A percentile compares a stretch with the other conserved stretches of the same genome.
Evolutionary conservation across 2,797 vertebrate species (phyloP).

Genomic region (Moxostoma hubbsi): DNA sequence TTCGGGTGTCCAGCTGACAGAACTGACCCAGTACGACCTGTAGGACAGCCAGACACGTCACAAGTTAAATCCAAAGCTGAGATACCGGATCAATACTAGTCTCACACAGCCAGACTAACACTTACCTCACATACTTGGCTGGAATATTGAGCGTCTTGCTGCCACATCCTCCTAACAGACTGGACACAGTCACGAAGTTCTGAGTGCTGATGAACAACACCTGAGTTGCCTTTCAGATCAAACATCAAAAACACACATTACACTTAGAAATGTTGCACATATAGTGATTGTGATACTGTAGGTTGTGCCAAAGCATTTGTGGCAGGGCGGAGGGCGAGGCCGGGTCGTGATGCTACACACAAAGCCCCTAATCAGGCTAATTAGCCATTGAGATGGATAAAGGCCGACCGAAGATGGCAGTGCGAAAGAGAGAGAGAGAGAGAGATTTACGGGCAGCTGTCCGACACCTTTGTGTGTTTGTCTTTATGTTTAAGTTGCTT

Average conservation of each 20-base stretch:
- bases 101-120: not conserved
- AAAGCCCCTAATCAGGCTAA: too few species aligned
- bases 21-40: slow-evolving; percentile 95
- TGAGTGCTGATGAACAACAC: slow-evolving; percentile 88
- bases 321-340: too few species aligned
- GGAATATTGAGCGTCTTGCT: slow-evolving; percentile 80
- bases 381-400: too few species aligned
- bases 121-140: slow-evolving; percentile 85
- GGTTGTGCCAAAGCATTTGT: too few species aligned
- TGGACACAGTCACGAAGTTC: slow-evolving; percentile 86
- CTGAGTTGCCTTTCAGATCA: slow-evolving; percentile 84
- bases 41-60: not conserved
- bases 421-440: too few species aligned
- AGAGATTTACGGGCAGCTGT: too few species aligned
- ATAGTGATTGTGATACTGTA: too few species aligned
- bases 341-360: too few species aligned
- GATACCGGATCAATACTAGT: too few species aligned
- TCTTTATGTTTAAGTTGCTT: too few species aligned
- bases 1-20: slow-evolving; percentile 87
- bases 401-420: too few species aligned
- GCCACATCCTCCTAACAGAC: slow-evolving; percentile 89
- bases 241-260: slow-evolving; percentile 22
- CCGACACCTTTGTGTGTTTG: too few species aligned
- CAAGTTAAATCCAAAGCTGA: not conserved
- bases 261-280: not conserved